Percentiles rank a stretch among this genome's conserved stretches.
Evolutionary conservation across 1,140 invertebrate genomes (phyloP).

Genomic region (Aradophagus sp.): DNA sequence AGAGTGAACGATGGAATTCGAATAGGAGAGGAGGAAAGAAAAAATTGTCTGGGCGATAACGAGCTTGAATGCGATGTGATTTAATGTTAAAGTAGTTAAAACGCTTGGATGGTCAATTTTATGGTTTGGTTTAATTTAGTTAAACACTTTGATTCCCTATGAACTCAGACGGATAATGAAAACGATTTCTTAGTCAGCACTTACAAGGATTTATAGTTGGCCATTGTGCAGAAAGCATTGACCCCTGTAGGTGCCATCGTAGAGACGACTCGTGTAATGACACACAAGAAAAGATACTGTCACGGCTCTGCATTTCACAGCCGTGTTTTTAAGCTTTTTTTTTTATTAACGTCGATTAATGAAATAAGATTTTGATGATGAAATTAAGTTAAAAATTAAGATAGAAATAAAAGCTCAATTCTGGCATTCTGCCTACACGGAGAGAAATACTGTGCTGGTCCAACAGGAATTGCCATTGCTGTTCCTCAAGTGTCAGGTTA

Average conservation of each 20-base stretch:
- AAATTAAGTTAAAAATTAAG: too few species aligned
- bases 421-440: too few species aligned
- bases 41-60: conserved; percentile 31
- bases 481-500: too few species aligned
- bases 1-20: conserved; percentile 2
- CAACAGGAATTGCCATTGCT: too few species aligned
- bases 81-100: conserved; percentile 31
- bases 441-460: too few species aligned
- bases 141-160: conserved; percentile 45
- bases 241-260: conserved; percentile 32
- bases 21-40: conserved; percentile 3
- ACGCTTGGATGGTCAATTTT: conserved; percentile 36
- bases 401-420: too few species aligned
- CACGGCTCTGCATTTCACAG: conserved; percentile 29
- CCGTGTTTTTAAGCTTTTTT: conserved; percentile 33
- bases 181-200: conserved; percentile 45
- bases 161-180: conserved; percentile 35
- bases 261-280: conserved; percentile 41
- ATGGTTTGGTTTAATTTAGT: conserved; percentile 44
- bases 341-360: too few species aligned
- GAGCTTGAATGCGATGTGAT: too few species aligned
- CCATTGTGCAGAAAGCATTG: conserved; percentile 50
- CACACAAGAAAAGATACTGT: conserved; percentile 34
- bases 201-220: conserved; percentile 39
- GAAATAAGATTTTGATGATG: too few species aligned